These are phyloP conservation scores for Eulacestoma nigropectus DNA, from an alignment of 2,113 vertebrate genomes.

Conservation along the genomic window DNA sequence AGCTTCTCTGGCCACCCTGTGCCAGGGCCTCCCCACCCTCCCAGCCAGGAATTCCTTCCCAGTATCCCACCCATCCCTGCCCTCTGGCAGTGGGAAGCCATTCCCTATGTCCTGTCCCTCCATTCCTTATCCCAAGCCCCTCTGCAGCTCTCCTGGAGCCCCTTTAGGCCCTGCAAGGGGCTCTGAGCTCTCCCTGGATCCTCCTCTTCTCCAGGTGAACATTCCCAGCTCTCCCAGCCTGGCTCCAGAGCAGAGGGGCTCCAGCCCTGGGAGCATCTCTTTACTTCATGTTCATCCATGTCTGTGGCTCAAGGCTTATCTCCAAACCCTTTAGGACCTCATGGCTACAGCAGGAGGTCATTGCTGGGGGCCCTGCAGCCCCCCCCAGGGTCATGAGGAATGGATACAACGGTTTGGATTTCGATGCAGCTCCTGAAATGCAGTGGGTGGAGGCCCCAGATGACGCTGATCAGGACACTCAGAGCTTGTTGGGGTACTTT, in stretches of 20 bases:
- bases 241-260: not conserved
- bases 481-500: not conserved
- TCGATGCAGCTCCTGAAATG: not conserved
- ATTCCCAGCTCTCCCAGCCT: not conserved
- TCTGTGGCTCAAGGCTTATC: not conserved
- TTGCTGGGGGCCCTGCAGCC: not conserved
- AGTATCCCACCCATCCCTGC: not conserved
- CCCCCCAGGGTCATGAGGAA: not conserved
- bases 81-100: not conserved
- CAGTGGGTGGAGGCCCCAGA: not conserved
- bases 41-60: not conserved
- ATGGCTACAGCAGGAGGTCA: not conserved
- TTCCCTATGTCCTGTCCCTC: not conserved
- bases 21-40: accelerated
- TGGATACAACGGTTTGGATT: not conserved
- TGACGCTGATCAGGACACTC: not conserved
- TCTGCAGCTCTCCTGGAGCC: not conserved
- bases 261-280: not conserved
- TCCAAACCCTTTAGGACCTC: not conserved
- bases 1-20: not conserved
- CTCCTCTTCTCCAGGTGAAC: accelerated
- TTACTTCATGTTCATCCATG: not conserved
- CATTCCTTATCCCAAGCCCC: not conserved
- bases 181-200: not conserved
- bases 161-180: accelerated